These are phyloP conservation scores for Drosophila macrospina DNA, from an alignment of 2,888 invertebrate species.

Conservation along the genomic window DNA sequence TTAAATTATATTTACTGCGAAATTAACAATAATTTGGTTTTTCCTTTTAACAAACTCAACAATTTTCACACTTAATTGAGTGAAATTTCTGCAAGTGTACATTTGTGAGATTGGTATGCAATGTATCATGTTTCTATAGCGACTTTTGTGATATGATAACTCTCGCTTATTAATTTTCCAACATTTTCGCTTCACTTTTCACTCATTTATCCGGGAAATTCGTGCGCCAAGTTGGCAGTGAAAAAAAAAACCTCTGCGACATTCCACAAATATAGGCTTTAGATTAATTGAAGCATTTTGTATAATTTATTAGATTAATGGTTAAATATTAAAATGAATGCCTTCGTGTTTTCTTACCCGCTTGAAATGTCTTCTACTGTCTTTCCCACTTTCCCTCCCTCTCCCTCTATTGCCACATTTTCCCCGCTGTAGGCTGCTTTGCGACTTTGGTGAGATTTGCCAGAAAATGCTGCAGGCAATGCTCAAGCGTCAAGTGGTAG, in stretches of 20 bases:
- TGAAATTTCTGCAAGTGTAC: neutral
- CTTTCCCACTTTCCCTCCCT: neutral
- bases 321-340: constrained; percentile 37
- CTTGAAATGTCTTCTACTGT: neutral
- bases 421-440: constrained; percentile 21
- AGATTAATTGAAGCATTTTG: constrained; percentile 59
- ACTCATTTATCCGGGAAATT: constrained; percentile 24
- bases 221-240: constrained; percentile 11
- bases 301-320: constrained; percentile 59
- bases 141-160: constrained; percentile 1
- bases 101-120: neutral
- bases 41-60: too few species aligned
- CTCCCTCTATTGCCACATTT: neutral
- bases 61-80: too few species aligned
- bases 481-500: neutral
- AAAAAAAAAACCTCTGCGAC: constrained; percentile 14
- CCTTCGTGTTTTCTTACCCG: neutral
- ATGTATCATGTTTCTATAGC: neutral
- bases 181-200: constrained; percentile 20
- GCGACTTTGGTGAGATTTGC: constrained; percentile 17
- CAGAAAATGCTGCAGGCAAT: constrained; percentile 16
- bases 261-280: constrained; percentile 45
- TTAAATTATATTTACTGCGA: too few species aligned
- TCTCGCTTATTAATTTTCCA: constrained; percentile 18
- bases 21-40: too few species aligned